A percentile compares a stretch with the other conserved stretches of the same genome.
Evolutionary conservation across 2,113 vertebrate species (phyloP).

Genomic region (Psilopsiagon aurifrons): DNA sequence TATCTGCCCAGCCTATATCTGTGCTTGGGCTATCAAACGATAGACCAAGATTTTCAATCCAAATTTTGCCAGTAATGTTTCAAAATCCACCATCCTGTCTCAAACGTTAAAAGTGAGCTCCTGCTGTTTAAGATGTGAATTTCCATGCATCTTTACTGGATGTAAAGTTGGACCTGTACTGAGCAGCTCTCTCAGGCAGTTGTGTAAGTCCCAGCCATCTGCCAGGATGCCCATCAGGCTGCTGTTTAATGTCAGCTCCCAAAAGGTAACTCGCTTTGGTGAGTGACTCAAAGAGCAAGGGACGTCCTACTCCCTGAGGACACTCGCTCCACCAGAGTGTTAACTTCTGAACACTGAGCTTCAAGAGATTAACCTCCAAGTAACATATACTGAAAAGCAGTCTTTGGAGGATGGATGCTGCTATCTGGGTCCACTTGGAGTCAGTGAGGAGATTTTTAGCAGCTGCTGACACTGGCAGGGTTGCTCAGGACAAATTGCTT

Average conservation of each 20-base stretch:
- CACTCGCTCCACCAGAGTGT: neutral
- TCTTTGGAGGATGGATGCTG: neutral
- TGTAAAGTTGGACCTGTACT: accelerated
- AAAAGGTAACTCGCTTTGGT: accelerated
- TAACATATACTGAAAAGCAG: neutral
- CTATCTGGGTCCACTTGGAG: neutral
- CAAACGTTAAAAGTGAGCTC: neutral
- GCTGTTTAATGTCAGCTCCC: neutral
- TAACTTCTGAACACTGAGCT: neutral
- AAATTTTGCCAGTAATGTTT: neutral
- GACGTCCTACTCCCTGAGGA: neutral
- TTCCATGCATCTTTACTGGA: neutral
- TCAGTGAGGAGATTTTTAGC: neutral
- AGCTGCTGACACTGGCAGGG: neutral
- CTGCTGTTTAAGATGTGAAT: neutral
- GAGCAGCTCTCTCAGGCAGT: neutral
- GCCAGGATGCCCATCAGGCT: neutral
- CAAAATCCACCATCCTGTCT: neutral
- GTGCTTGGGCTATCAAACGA: neutral
- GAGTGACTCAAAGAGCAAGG: neutral
- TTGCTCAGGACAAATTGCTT: neutral
- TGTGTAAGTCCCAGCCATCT: neutral
- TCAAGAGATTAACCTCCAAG: neutral
- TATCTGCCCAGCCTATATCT: neutral
- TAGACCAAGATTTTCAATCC: neutral